phyloP scores from a whole-genome alignment of 2,113 vertebrate species.

The Odobenus rosmarus region DNA sequence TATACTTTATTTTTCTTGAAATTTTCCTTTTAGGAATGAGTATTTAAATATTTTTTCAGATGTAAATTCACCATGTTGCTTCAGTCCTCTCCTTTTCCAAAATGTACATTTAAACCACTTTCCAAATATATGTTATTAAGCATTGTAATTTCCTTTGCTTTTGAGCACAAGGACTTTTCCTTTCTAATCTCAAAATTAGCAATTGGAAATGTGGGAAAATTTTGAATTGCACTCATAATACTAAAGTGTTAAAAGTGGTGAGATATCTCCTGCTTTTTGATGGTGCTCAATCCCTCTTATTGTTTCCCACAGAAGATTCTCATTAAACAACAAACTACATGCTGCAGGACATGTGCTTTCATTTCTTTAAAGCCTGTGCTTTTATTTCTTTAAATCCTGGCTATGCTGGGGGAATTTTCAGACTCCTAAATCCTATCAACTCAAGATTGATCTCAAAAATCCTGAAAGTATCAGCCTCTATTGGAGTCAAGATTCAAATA shows the following conservation, averaged over 20 bases:
- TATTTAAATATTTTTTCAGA: neutral
- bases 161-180: neutral
- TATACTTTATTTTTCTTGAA: neutral
- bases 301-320: neutral
- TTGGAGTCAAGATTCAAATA: neutral
- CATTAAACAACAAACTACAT: neutral
- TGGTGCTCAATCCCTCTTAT: neutral
- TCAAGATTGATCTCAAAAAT: neutral
- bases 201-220: neutral
- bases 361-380: neutral
- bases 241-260: neutral
- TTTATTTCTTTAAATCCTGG: neutral
- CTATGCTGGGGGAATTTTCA: neutral
- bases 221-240: neutral
- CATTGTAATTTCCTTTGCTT: neutral
- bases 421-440: neutral
- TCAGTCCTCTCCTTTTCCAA: neutral
- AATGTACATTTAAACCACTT: neutral
- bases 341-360: neutral
- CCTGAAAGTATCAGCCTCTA: too few species aligned
- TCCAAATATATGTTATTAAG: neutral
- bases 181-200: neutral
- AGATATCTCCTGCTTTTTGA: neutral
- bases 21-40: neutral
- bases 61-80: neutral